phyloP scores from a whole-genome alignment of 92 coral and sea anemone genomes.

The Epizoanthus scotinus region DNA sequence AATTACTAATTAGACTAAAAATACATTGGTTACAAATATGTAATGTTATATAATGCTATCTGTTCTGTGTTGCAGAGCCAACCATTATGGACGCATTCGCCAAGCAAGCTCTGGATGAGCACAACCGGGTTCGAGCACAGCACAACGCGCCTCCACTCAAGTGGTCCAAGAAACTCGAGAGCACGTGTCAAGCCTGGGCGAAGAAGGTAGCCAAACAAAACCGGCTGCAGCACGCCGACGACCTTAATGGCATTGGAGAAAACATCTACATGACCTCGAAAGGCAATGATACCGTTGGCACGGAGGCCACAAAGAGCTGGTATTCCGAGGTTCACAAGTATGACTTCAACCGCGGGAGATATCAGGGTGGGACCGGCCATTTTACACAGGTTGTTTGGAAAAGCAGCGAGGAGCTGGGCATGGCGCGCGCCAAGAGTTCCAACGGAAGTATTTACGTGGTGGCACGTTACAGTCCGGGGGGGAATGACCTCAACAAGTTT shows the following conservation, averaged over 20 bases:
- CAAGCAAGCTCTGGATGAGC: slow-evolving; percentile 20
- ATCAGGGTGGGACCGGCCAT: slow-evolving; percentile 29
- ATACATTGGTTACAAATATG: too few relatives aligned
- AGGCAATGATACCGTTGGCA: slow-evolving; percentile 60
- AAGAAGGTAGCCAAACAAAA: slow-evolving; percentile 36
- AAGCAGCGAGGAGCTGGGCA: slow-evolving; percentile 79
- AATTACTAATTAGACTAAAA: too few relatives aligned
- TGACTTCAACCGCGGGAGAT: slow-evolving; percentile 31
- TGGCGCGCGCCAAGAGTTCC: slow-evolving; percentile 80
- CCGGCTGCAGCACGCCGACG: slow-evolving; percentile 38
- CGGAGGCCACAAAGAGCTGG: slow-evolving; percentile 72
- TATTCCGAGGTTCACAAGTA: slow-evolving; percentile 69
- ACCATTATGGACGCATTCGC: not conserved
- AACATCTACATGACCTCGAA: slow-evolving; percentile 74
- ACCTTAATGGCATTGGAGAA: slow-evolving; percentile 73
- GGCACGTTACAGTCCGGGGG: slow-evolving; percentile 86
- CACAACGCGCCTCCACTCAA: slow-evolving; percentile 40
- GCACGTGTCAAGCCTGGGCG: slow-evolving; percentile 43
- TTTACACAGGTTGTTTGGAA: slow-evolving; percentile 67
- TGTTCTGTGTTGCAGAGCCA: not conserved
- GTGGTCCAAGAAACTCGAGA: slow-evolving; percentile 46
- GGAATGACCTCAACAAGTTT: slow-evolving; percentile 71
- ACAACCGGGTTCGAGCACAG: slow-evolving; percentile 37
- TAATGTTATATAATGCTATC: too few relatives aligned
- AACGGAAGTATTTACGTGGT: slow-evolving; percentile 84